Base-by-base conservation (phyloP, 2,113 vertebrate genomes). In the Amphiprion percula region DNA sequence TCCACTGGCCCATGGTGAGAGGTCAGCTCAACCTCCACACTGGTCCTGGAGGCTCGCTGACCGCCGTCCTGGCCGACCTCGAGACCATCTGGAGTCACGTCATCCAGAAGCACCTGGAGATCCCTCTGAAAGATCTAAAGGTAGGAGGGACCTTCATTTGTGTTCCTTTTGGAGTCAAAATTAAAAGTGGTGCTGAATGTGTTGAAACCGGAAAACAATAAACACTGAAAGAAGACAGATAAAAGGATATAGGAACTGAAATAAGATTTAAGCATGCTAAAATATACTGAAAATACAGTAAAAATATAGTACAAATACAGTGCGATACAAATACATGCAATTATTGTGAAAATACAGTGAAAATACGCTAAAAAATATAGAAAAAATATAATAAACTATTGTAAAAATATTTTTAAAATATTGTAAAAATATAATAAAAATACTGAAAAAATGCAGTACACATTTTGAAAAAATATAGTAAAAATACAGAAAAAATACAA, bases 81-180 rank as follows among this genome's bases (percentile, higher is more conserved):
- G 97, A 99, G 93, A 94, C 95, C 1, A 98, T 99, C 91, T 99
- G 98, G 98, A 96, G 96, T 69, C 90, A 98, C 23, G 93, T 96
- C 61, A 95, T 99, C 90, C 98, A 99, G 75, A 99, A 98, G 54
- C 96, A 97, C 6, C 94, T 99, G 86, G 98, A 99, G 92, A 98
- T 99, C 81, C 96, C 97, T 4, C 80, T 98, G 61, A 98, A 97
- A 93, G 98, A 99, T 92, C 89, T 99, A n/a, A 99, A 99, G 98
- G 98, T 99, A 78, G 84, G 44, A 17, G 21, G 49, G 37, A n/a
- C 21, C 0, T 23, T 24, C 0, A 9, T 11, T 2, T 70, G 12
- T n/a, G 10, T 16, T 23, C 41, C 9, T n/a, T 52, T 2, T 49
- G 19, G 2, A 21, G 16, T 16, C 21, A n/a, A 12, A 21, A 11